Percentiles rank a stretch among this genome's conserved stretches.
Conservation (phyloP, 1,140 invertebrate genomes). For the Drosophila novamexicana region DNA sequence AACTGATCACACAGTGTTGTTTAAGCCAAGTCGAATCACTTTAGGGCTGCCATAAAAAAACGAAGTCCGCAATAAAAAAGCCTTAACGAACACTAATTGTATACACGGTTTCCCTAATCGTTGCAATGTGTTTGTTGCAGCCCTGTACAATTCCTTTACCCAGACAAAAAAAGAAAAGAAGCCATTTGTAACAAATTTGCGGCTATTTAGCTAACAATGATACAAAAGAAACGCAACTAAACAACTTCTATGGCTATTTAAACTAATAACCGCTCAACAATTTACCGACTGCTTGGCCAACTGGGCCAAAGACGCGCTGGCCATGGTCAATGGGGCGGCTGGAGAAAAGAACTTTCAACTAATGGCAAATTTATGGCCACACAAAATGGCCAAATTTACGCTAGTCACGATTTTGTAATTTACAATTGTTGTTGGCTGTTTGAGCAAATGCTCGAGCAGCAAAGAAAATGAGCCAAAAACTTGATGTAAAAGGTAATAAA, state of each 20-base stretch:
- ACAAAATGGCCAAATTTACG: conserved; percentile 58
- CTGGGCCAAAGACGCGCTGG: conserved; percentile 4
- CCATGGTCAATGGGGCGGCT: conserved; percentile 2
- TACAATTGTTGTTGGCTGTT: conserved; percentile 47
- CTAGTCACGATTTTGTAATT: conserved; percentile 70
- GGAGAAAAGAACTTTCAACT: conserved; percentile 27
- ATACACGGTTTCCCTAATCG: neutral
- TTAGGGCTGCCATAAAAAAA: no score
- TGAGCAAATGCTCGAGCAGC: conserved; percentile 7
- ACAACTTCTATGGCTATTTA: conserved; percentile 45
- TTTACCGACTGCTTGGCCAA: conserved; percentile 39
- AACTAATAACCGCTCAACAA: conserved; percentile 58
- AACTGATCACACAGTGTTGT: no score
- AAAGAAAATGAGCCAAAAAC: conserved; percentile 44
- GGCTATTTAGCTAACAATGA: conserved; percentile 45
- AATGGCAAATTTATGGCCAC: conserved; percentile 57
- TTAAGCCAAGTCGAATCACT: no score
- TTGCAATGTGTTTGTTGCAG: conserved; percentile 8
- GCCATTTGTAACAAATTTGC: conserved; percentile 48
- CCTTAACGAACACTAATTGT: no score
- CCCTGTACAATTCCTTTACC: neutral
- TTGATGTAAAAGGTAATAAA: conserved; percentile 56
- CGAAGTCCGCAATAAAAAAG: no score
- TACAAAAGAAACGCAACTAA: conserved; percentile 18
- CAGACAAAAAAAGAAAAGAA: neutral